Percentiles rank a stretch among this genome's conserved stretches.
Evolutionary conservation across 2,113 vertebrate species (phyloP).

Genomic region (Phalacrocorax pelagicus): DNA sequence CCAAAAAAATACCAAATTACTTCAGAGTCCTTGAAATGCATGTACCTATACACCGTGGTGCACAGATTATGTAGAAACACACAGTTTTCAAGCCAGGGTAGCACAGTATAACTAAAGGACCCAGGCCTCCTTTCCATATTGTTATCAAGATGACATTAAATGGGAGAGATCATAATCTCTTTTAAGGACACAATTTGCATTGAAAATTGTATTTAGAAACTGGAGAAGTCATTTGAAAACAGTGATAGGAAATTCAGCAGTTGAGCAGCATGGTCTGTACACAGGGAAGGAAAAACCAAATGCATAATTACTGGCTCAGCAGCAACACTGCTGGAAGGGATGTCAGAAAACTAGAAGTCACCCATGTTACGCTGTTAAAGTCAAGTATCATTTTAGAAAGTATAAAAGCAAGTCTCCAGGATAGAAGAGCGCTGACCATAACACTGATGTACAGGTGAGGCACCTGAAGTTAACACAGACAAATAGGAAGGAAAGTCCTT

Average conservation of each 20-base stretch:
- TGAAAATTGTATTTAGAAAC: conserved; percentile 7
- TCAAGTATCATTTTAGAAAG: not conserved
- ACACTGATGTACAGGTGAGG: not conserved
- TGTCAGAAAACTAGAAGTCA: not conserved
- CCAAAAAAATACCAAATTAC: not conserved
- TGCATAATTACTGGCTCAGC: conserved; percentile 8
- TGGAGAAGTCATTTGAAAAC: not conserved
- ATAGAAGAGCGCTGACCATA: not conserved
- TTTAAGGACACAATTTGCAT: conserved; percentile 1
- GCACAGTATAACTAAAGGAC: not conserved
- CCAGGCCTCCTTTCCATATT: not conserved
- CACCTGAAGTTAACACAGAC: not conserved
- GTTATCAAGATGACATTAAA: not conserved
- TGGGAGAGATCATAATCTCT: not conserved
- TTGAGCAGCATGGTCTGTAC: not conserved
- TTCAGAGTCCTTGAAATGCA: not conserved
- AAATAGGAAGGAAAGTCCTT: not conserved
- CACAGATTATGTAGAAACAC: not conserved
- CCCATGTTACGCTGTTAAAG: not conserved
- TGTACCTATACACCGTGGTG: not conserved
- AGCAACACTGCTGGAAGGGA: not conserved
- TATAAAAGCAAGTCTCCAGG: not conserved
- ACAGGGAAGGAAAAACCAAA: not conserved
- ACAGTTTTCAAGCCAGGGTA: not conserved
- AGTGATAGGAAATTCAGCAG: not conserved